Evolutionary conservation across 2,888 invertebrate species (phyloP).

Genomic region (Pachliopta kotzebuea): DNA sequence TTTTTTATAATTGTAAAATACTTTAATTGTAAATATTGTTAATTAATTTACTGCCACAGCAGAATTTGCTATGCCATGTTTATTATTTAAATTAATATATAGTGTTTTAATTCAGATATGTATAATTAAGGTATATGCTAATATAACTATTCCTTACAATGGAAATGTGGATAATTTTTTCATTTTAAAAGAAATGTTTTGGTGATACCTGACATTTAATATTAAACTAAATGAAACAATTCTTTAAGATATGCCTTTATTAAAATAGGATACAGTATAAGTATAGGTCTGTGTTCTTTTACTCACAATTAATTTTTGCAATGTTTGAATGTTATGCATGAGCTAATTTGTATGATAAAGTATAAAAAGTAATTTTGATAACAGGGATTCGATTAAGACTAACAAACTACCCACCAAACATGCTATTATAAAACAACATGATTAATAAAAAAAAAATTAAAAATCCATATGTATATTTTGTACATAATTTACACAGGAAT

Average conservation of each 20-base stretch:
- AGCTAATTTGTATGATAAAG: constrained; percentile 2
- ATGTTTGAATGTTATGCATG: constrained; percentile 6
- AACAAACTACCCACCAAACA: constrained; percentile 51
- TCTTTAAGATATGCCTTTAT: constrained; percentile 21
- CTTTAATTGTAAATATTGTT: constrained; percentile 60
- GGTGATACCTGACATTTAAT: not conserved
- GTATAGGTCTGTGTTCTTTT: constrained; percentile 1
- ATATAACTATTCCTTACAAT: not conserved
- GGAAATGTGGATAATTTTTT: not conserved
- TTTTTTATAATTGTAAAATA: constrained; percentile 26
- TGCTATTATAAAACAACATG: constrained; percentile 33
- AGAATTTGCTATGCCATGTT: constrained; percentile 53
- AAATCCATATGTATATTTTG: constrained; percentile 66
- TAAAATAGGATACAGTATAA: not conserved
- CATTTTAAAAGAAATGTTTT: not conserved
- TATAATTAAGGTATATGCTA: not conserved
- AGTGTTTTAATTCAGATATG: constrained; percentile 29
- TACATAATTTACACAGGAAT: constrained; percentile 63
- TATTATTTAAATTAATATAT: constrained; percentile 36
- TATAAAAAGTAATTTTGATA: constrained; percentile 3
- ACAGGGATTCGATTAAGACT: constrained; percentile 3
- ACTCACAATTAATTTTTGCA: constrained; percentile 3
- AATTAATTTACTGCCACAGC: constrained; percentile 47
- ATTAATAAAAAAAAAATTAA: constrained; percentile 8
- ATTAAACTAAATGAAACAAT: constrained; percentile 17